A percentile compares a stretch with the other conserved stretches of the same genome.
phyloP scores from a whole-genome alignment of 2,113 vertebrate genomes.

The Tupaia chinensis region DNA sequence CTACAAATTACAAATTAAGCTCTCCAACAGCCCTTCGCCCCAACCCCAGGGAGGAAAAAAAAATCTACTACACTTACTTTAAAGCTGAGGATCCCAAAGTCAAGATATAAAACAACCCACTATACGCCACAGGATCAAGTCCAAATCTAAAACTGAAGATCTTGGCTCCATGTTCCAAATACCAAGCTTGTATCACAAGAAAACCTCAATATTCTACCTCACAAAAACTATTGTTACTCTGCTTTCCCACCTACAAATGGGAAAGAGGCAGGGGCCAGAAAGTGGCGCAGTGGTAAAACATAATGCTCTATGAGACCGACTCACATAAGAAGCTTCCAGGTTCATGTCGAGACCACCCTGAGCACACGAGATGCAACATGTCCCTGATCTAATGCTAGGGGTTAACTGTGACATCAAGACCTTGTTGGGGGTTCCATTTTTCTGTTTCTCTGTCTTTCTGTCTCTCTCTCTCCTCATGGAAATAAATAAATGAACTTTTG shows the following conservation, averaged over 20 bases:
- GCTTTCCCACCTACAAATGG: background rate
- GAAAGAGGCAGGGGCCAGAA: background rate
- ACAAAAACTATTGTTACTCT: background rate
- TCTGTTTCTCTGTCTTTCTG: too few relatives aligned
- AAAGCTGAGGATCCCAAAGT: slow-evolving; percentile 39
- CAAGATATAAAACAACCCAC: slow-evolving; percentile 50
- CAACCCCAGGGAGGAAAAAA: slow-evolving; percentile 2
- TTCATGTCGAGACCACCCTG: too few relatives aligned
- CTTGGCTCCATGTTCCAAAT: background rate
- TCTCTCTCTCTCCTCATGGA: too few relatives aligned
- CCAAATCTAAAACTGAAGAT: slow-evolving; percentile 7
- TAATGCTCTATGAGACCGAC: too few relatives aligned
- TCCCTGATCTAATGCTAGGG: too few relatives aligned
- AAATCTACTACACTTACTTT: slow-evolving; percentile 1
- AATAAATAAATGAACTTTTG: too few relatives aligned
- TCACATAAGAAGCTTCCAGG: too few relatives aligned
- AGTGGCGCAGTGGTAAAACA: too few relatives aligned
- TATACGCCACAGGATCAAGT: background rate
- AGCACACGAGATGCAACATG: too few relatives aligned
- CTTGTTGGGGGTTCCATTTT: too few relatives aligned
- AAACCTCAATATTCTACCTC: background rate
- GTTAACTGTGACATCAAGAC: too few relatives aligned
- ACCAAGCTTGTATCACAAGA: background rate
- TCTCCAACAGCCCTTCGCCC: background rate
- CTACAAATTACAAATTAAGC: slow-evolving; percentile 66